Conservation (phyloP, 92 coral and sea anemone genomes). For the Paragorgia papillata region DNA sequence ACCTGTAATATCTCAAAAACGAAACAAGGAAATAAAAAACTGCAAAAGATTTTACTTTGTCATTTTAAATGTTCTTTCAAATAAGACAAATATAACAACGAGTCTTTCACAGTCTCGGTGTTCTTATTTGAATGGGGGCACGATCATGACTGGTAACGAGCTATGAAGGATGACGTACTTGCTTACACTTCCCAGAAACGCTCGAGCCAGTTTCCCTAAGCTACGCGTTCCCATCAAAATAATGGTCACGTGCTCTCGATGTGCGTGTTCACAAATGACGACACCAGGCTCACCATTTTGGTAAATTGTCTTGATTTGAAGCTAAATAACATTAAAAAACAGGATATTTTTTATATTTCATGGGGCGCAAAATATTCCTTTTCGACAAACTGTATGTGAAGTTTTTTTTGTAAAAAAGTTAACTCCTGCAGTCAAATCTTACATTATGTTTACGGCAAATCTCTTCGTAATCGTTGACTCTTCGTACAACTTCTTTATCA, state of each 20-base stretch:
- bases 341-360: too few relatives aligned
- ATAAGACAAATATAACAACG: too few relatives aligned
- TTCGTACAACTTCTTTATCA: conserved; percentile 46
- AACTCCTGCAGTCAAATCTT: neutral
- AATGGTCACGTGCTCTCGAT: conserved; percentile 67
- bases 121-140: conserved; percentile 63
- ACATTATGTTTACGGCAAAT: conserved; percentile 28
- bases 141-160: conserved; percentile 71
- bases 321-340: conserved; percentile 33
- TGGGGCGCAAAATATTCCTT: too few relatives aligned
- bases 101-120: neutral
- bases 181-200: conserved; percentile 88
- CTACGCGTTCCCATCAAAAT: conserved; percentile 88
- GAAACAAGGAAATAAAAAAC: too few relatives aligned
- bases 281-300: conserved; percentile 73
- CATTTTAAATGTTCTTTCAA: too few relatives aligned
- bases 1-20: too few relatives aligned
- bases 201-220: conserved; percentile 81
- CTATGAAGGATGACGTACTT: conserved; percentile 79
- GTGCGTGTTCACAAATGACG: conserved; percentile 74
- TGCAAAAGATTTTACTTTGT: too few relatives aligned
- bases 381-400: too few relatives aligned
- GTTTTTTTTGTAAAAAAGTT: too few relatives aligned
- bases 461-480: conserved; percentile 26
- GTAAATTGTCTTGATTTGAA: conserved; percentile 63